phyloP scores from a whole-genome alignment of 2,888 invertebrate species.

The Catocala fraxini region DNA sequence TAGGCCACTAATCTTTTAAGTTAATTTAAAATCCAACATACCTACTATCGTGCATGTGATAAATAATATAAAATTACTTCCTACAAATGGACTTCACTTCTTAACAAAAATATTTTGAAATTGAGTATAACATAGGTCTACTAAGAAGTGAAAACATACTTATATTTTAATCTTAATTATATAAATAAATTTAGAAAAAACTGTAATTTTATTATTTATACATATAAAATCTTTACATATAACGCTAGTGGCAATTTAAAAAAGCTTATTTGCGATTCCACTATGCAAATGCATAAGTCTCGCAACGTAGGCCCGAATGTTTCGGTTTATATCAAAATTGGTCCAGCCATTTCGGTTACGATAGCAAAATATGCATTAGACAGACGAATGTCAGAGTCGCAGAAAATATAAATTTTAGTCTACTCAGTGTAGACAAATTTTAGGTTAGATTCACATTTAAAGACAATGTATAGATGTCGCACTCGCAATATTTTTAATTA shows the following conservation, averaged over 20 bases:
- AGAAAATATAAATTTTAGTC: constrained; percentile 1
- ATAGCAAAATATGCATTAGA: neutral
- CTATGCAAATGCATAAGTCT: neutral
- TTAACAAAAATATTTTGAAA: constrained; percentile 7
- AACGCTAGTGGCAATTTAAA: constrained; percentile 55
- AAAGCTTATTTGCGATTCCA: constrained; percentile 12
- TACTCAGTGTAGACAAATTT: neutral
- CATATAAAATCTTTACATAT: constrained; percentile 38
- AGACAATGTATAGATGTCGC: too few relatives aligned
- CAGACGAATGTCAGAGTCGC: neutral
- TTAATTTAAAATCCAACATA: too few relatives aligned
- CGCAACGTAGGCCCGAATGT: neutral
- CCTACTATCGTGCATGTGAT: neutral
- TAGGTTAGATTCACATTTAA: neutral
- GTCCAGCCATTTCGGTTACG: constrained; percentile 9
- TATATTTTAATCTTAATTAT: constrained; percentile 4
- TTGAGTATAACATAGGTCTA: constrained; percentile 5
- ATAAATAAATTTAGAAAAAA: constrained; percentile 29
- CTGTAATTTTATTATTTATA: constrained; percentile 28
- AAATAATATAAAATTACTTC: constrained; percentile 2
- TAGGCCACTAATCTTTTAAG: too few relatives aligned
- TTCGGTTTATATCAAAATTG: constrained; percentile 1
- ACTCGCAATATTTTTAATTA: too few relatives aligned
- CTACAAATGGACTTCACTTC: neutral
- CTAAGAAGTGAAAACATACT: constrained; percentile 3